Conservation (phyloP, 2,888 invertebrate species). For the Bugula neritina region DNA sequence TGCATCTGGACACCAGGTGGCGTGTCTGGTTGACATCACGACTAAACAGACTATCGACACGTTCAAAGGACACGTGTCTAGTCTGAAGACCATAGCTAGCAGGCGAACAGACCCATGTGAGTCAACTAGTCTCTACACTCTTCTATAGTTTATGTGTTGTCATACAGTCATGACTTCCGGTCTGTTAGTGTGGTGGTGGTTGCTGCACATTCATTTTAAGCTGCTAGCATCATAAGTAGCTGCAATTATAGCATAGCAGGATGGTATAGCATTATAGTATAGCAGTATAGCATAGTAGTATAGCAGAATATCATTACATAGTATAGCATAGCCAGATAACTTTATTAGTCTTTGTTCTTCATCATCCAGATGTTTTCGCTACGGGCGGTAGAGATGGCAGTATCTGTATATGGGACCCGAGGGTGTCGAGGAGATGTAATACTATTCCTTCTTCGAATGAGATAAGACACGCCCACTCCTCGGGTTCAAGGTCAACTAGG, state of each 20-base stretch:
- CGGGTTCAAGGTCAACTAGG: neutral
- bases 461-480: neutral
- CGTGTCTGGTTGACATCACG: constrained; percentile 69
- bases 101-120: constrained; percentile 27
- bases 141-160: neutral
- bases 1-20: constrained; percentile 78
- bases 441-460: neutral
- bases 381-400: constrained; percentile 82
- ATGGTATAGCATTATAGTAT: no score
- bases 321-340: no score
- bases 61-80: constrained; percentile 72
- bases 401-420: constrained; percentile 77
- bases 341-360: no score
- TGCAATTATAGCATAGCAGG: no score
- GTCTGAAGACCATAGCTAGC: constrained; percentile 67
- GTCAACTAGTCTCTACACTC: neutral
- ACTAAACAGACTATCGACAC: constrained; percentile 43
- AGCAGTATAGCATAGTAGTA: no score
- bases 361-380: constrained; percentile 68
- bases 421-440: constrained; percentile 51
- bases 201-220: neutral
- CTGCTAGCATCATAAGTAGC: no score
- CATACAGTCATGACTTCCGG: neutral
- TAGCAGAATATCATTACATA: no score
- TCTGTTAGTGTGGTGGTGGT: neutral